These are phyloP conservation scores for Cyanoramphus novaezelandiae DNA, from an alignment of 2,113 vertebrate species.

Conservation along the genomic window DNA sequence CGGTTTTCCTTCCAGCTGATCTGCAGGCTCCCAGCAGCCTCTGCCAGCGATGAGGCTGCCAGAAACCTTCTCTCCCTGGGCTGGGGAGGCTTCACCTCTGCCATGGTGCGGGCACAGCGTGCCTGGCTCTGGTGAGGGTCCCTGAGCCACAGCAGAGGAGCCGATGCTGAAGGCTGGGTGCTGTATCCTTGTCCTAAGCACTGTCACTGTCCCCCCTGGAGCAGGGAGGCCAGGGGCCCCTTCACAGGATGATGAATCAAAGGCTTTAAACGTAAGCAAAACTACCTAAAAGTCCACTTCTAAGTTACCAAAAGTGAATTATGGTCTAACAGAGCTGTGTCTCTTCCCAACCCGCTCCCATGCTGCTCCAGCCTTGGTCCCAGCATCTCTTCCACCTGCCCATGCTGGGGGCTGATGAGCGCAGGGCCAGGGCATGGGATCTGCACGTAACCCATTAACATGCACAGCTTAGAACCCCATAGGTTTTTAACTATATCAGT, in stretches of 20 bases:
- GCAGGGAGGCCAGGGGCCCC: background rate
- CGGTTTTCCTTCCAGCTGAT: background rate
- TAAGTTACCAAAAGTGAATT: background rate
- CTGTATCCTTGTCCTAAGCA: background rate
- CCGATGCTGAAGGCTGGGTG: fast-evolving
- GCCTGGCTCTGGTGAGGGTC: fast-evolving
- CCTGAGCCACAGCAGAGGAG: fast-evolving
- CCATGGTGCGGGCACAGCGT: background rate
- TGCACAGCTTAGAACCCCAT: background rate
- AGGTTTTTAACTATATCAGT: slow-evolving; percentile 5
- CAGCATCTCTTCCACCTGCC: background rate
- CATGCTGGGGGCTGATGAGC: background rate
- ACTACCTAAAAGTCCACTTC: background rate
- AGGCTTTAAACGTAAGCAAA: slow-evolving; percentile 22
- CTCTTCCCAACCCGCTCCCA: background rate
- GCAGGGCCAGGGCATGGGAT: background rate
- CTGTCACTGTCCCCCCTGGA: fast-evolving
- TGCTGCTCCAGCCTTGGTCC: background rate
- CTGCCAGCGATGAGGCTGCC: background rate
- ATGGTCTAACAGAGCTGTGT: slow-evolving; percentile 33
- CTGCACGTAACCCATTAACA: background rate
- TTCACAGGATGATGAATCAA: background rate
- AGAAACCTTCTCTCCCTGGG: fast-evolving
- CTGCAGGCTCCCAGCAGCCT: background rate
- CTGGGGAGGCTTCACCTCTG: background rate